Evolutionary conservation across 2,113 vertebrate genomes (phyloP), one percentile per base, ranked within the genome.

Genomic region (Orientallactaga bullata): DNA sequence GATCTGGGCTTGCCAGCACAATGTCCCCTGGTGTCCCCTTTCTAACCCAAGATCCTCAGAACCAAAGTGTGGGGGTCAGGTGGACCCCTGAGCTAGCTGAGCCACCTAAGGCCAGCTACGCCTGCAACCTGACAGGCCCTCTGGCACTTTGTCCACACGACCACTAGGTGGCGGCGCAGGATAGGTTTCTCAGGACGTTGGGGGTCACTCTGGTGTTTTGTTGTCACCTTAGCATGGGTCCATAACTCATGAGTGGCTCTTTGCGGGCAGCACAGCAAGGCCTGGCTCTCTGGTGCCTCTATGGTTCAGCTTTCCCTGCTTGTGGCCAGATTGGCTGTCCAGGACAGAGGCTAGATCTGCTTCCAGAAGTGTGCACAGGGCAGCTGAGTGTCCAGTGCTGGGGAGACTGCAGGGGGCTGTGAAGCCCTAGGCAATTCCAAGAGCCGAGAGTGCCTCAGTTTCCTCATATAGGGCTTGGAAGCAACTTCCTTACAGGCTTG

Each of bases 161-260:
- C 71, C 95, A 89, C 86, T 28, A 96, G 96, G 83, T 92, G 96
- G 88, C 92, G 86, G 92, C 30, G 11, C 93, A 97, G 94, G 95
- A 92, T 79, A 84, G 79, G 74, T 73, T 96, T 96, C 82, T n/a
- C 35, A 3, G 11, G 20, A 1, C 32, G 0, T 1, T 42, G 24
- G 24, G 69, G 58, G 0, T 0, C 16, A 18, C 77, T 28, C 20
- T 4, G 7, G 18, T 12, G 5, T 8, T 20, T 11, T 68, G 1
- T 28, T 7, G 55, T 74, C 55, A 55, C 61, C 55, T 55, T 55
- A 7, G 11, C 0, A 17, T 35, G 81, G n/a, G 10, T 66, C 16
- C 1, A 32, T 21, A 3, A 10, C 20, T 55, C 24, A 37, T 85
- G 0, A 5, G 20, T 5, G 32, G 32, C 7, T 35, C 63, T 60